phyloP scores from a whole-genome alignment of 2,797 vertebrate species.

The Channallabes apus region DNA sequence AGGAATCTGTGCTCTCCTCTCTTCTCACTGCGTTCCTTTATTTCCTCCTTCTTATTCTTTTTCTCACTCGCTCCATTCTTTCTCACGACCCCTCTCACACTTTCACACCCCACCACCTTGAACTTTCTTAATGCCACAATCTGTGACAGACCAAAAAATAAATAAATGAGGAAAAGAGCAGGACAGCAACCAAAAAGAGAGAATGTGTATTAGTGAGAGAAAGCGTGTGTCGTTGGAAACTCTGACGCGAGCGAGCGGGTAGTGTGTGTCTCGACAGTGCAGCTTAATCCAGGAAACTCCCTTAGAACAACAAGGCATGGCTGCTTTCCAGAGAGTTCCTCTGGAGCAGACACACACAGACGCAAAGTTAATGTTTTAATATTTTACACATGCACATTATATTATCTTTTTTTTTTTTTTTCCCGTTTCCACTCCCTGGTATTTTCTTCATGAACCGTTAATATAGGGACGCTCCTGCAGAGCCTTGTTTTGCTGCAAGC shows the following conservation, averaged over 20 bases:
- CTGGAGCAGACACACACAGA: constrained; percentile 52
- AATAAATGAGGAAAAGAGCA: constrained; percentile 41
- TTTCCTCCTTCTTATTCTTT: constrained; percentile 21
- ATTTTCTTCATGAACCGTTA: background rate
- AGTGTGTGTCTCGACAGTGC: constrained; percentile 60
- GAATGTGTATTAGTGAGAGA: constrained; percentile 40
- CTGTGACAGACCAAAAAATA: background rate
- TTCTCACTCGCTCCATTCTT: constrained; percentile 35
- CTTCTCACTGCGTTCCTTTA: constrained; percentile 43
- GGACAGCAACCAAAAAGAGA: constrained; percentile 23
- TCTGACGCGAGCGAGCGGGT: constrained; percentile 77
- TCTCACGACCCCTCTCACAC: constrained; percentile 49
- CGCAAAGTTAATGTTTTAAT: constrained; percentile 35
- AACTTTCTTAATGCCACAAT: constrained; percentile 73
- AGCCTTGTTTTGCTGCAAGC: background rate
- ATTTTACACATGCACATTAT: constrained; percentile 30
- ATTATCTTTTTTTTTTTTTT: background rate
- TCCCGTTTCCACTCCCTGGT: constrained; percentile 8
- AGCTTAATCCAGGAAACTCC: constrained; percentile 70
- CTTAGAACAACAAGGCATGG: constrained; percentile 81
- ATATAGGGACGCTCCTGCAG: background rate
- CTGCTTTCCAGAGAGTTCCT: constrained; percentile 71
- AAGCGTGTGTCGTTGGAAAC: constrained; percentile 76
- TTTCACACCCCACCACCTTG: constrained; percentile 63
- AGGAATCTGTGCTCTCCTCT: constrained; percentile 49